Conservation (phyloP, 2,888 invertebrate species). For the Phyllotreta cruciferae region DNA sequence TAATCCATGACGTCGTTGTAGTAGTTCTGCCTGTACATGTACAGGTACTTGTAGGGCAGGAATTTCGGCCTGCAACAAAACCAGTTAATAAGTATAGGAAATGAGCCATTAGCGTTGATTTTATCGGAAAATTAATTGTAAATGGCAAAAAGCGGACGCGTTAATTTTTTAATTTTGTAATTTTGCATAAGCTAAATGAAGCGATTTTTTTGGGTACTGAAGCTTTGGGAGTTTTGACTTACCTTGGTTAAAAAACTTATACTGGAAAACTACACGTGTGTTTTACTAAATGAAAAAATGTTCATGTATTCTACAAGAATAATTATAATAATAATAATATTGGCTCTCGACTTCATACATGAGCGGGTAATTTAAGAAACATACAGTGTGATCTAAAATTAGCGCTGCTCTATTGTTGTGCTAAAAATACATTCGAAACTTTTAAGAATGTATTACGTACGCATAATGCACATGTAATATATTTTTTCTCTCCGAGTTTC, state of each 20-base stretch:
- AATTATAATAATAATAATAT: constrained; percentile 23
- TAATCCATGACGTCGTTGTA: constrained; percentile 86
- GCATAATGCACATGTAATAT: constrained; percentile 14
- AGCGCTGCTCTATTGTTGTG: constrained; percentile 41
- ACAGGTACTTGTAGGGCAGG: constrained; percentile 82
- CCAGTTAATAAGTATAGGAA: neutral
- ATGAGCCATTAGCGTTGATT: neutral
- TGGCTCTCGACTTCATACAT: constrained; percentile 29
- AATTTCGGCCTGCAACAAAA: constrained; percentile 71
- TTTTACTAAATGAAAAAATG: constrained; percentile 12
- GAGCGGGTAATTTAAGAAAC: constrained; percentile 29
- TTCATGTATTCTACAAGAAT: neutral
- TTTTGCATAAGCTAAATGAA: too few relatives aligned
- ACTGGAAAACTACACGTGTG: constrained; percentile 1
- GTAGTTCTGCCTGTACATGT: constrained; percentile 85
- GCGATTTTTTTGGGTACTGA: too few relatives aligned
- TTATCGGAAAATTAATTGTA: neutral
- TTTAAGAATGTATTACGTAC: constrained; percentile 30
- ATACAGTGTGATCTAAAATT: constrained; percentile 37
- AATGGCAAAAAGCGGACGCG: too few relatives aligned
- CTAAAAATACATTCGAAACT: constrained; percentile 38
- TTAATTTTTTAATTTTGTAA: too few relatives aligned
- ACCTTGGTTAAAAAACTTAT: neutral
- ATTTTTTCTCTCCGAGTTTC: constrained; percentile 18
- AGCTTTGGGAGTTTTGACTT: too few relatives aligned